These are phyloP conservation scores for Enteromius argenteus DNA, from an alignment of 2,797 vertebrate genomes.

Conservation along the genomic window DNA sequence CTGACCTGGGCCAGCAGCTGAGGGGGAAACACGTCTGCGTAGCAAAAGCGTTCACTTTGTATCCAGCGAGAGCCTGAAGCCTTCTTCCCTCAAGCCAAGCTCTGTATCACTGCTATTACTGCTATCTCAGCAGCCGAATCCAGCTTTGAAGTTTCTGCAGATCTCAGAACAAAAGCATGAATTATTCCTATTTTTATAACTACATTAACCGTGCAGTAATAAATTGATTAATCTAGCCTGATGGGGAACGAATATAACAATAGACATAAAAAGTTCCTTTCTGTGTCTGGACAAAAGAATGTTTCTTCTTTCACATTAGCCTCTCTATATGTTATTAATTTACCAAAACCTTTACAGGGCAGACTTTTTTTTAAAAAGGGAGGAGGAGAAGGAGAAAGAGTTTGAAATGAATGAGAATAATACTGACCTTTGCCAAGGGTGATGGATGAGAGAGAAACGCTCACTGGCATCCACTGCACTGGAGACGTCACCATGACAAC, in stretches of 20 bases:
- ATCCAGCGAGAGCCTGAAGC: slow-evolving; percentile 44
- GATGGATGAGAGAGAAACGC: slow-evolving; percentile 69
- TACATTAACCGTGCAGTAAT: slow-evolving; percentile 53
- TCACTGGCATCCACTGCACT: slow-evolving; percentile 64
- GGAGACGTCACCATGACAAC: slow-evolving; percentile 66
- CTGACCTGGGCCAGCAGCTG: slow-evolving; percentile 22
- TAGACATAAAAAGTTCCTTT: slow-evolving; percentile 4
- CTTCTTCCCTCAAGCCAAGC: slow-evolving; percentile 33
- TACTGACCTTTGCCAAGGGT: slow-evolving; percentile 76
- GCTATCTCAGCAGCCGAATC: slow-evolving; percentile 58
- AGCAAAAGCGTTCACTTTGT: slow-evolving; percentile 3
- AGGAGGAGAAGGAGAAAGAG: slow-evolving; percentile 44
- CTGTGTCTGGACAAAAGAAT: background rate
- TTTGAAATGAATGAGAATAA: slow-evolving; percentile 77
- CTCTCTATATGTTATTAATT: slow-evolving; percentile 49
- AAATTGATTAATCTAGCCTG: slow-evolving; percentile 50
- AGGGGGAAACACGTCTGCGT: slow-evolving; percentile 25
- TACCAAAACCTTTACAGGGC: slow-evolving; percentile 52
- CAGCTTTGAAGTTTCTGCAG: slow-evolving; percentile 61
- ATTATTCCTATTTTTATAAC: slow-evolving; percentile 64
- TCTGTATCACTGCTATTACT: slow-evolving; percentile 52
- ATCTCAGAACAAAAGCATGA: slow-evolving; percentile 60
- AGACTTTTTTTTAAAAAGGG: slow-evolving; percentile 20
- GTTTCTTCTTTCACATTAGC: slow-evolving; percentile 21
- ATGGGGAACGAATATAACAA: slow-evolving; percentile 23